Conservation (phyloP, 2,113 vertebrate genomes). For the Andinoacara biseriatus region DNA sequence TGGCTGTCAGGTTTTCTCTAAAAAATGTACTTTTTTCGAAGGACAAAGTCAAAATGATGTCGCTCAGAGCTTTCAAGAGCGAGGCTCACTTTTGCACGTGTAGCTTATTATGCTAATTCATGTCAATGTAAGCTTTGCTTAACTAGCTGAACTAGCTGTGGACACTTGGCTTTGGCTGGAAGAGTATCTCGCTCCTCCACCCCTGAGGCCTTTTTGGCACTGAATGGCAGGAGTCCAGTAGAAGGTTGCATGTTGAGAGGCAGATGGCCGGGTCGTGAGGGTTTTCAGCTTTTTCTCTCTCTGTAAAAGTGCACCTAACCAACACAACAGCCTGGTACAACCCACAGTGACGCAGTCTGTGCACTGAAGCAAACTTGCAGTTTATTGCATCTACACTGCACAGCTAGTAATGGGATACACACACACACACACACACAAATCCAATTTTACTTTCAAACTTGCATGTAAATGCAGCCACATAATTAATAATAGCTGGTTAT, state of each 20-base stretch:
- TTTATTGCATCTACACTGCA: slow-evolving; percentile 38
- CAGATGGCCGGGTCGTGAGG: slow-evolving; percentile 62
- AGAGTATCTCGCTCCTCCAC: slow-evolving; percentile 45
- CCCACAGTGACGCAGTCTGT: slow-evolving; percentile 33
- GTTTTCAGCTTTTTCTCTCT: slow-evolving; percentile 46
- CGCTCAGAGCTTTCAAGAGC: not conserved
- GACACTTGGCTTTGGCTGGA: slow-evolving; percentile 55
- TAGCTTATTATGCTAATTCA: slow-evolving; percentile 15
- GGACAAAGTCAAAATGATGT: not conserved
- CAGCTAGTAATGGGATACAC: slow-evolving; percentile 2
- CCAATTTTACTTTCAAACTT: slow-evolving; percentile 4
- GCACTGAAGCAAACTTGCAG: slow-evolving; percentile 34
- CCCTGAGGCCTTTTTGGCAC: slow-evolving; percentile 61
- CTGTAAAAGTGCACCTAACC: slow-evolving; percentile 54
- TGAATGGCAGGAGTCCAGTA: slow-evolving; percentile 55
- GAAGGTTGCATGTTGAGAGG: slow-evolving; percentile 66
- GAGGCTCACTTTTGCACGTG: not conserved
- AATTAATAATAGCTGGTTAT: not conserved
- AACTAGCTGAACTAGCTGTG: slow-evolving; percentile 51
- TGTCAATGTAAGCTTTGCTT: slow-evolving; percentile 31
- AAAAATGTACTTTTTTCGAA: not conserved
- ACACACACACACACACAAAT: slow-evolving; percentile 15
- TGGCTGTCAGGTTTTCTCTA: not conserved
- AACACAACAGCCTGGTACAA: slow-evolving; percentile 19
- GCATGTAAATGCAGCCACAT: not conserved